A percentile compares a stretch with the other conserved stretches of the same genome.
These are phyloP conservation scores for Suillia variegata DNA, from an alignment of 2,888 invertebrate genomes.

Conservation along the genomic window DNA sequence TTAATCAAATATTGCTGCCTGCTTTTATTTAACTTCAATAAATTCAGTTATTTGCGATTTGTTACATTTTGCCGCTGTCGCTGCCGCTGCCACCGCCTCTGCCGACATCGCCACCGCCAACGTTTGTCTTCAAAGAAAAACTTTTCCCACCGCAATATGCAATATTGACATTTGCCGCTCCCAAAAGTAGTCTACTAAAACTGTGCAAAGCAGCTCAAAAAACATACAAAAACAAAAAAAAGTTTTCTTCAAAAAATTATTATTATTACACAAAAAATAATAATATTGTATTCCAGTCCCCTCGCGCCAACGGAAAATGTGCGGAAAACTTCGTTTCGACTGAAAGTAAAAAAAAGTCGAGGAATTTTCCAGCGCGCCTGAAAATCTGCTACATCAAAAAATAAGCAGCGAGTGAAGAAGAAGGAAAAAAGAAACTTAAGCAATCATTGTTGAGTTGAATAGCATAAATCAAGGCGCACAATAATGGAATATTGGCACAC, in stretches of 20 bases:
- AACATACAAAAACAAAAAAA: neutral
- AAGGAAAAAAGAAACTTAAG: constrained; percentile 6
- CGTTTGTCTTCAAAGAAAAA: neutral
- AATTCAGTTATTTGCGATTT: constrained; percentile 21
- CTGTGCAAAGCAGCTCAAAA: neutral
- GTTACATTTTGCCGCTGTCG: neutral
- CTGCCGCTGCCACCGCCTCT: neutral
- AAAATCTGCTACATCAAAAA: neutral
- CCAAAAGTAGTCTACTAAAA: neutral
- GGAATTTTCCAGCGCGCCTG: too few species aligned
- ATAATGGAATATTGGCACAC: constrained; percentile 20
- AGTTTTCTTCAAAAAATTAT: constrained; percentile 10
- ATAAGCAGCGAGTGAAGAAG: too few species aligned
- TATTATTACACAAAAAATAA: constrained; percentile 10
- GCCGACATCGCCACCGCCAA: too few species aligned
- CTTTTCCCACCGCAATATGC: neutral
- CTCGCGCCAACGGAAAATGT: too few species aligned
- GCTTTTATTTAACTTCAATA: constrained; percentile 18
- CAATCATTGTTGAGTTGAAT: constrained; percentile 11
- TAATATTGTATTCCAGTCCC: constrained; percentile 8
- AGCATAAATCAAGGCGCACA: constrained; percentile 1
- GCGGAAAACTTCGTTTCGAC: constrained; percentile 15
- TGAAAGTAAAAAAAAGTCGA: neutral
- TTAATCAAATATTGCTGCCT: constrained; percentile 20
- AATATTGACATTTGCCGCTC: constrained; percentile 12